Evolutionary conservation across 2,888 invertebrate species (phyloP).

Genomic region (Polyploca ridens): DNA sequence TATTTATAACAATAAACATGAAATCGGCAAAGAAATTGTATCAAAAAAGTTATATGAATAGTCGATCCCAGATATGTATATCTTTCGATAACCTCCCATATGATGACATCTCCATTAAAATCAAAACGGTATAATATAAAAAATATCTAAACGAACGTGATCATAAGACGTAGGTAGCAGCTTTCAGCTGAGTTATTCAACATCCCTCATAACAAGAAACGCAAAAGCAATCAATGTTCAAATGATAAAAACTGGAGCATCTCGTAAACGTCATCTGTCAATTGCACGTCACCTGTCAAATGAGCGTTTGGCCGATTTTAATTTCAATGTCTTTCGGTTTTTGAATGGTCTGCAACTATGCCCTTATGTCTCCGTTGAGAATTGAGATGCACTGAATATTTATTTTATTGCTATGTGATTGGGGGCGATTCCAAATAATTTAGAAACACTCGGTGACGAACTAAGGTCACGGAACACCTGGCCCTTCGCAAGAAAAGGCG

Average conservation of each 20-base stretch:
- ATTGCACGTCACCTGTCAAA: constrained; percentile 61
- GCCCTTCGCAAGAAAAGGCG: background rate
- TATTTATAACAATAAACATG: no score
- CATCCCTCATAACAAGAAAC: constrained; percentile 12
- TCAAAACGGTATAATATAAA: background rate
- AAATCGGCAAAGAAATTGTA: no score
- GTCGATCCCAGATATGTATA: no score
- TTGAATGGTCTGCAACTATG: constrained; percentile 14
- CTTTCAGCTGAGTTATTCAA: constrained; percentile 24
- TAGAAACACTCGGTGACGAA: constrained; percentile 1
- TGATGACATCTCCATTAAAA: background rate
- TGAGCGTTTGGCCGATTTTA: constrained; percentile 56
- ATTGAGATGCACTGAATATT: constrained; percentile 31
- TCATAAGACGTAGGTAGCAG: constrained; percentile 23
- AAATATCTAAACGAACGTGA: constrained; percentile 17
- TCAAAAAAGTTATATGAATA: no score
- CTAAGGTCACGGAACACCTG: background rate
- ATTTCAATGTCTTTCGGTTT: constrained; percentile 49
- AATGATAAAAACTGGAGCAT: constrained; percentile 2
- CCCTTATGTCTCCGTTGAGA: constrained; percentile 2
- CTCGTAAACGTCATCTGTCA: constrained; percentile 56
- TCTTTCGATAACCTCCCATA: background rate
- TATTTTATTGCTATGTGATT: constrained; percentile 51
- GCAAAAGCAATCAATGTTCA: constrained; percentile 24
- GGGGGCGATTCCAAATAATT: constrained; percentile 30